A percentile compares a stretch with the other conserved stretches of the same genome.
phyloP scores from a whole-genome alignment of 2,888 invertebrate species.

The Callyntrura guangdongensis region DNA sequence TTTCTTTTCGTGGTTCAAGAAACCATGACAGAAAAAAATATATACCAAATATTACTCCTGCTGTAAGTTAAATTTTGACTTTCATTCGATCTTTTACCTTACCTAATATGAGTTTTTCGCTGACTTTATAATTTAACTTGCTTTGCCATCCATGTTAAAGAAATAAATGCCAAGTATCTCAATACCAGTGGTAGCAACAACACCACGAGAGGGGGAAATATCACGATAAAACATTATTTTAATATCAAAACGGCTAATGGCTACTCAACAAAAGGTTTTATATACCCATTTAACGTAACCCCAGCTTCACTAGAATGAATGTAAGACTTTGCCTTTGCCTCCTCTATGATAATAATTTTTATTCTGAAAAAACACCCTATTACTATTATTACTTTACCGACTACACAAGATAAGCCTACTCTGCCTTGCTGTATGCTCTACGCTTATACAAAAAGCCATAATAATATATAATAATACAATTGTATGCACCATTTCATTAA shows the following conservation, averaged over 20 bases:
- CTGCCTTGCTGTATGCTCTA: too few relatives aligned
- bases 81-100: conserved; percentile 32
- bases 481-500: too few relatives aligned
- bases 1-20: conserved; percentile 70
- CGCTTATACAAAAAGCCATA: too few relatives aligned
- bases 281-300: conserved; percentile 31
- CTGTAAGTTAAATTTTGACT: conserved; percentile 35
- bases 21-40: conserved; percentile 69
- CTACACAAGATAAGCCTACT: not conserved
- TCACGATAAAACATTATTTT: conserved; percentile 41
- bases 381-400: not conserved
- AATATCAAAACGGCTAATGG: conserved; percentile 40
- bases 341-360: conserved; percentile 17
- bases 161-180: conserved; percentile 55
- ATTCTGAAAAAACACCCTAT: not conserved
- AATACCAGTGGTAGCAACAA: too few relatives aligned
- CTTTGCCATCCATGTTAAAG: conserved; percentile 49
- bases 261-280: not conserved
- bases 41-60: conserved; percentile 43
- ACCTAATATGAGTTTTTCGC: conserved; percentile 44
- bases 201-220: conserved; percentile 24
- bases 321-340: not conserved
- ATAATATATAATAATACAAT: too few relatives aligned
- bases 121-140: conserved; percentile 33
- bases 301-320: conserved; percentile 4